A percentile compares a stretch with the other conserved stretches of the same genome.
Conservation (phyloP, 2,797 vertebrate genomes). For the Onychomys torridus region DNA sequence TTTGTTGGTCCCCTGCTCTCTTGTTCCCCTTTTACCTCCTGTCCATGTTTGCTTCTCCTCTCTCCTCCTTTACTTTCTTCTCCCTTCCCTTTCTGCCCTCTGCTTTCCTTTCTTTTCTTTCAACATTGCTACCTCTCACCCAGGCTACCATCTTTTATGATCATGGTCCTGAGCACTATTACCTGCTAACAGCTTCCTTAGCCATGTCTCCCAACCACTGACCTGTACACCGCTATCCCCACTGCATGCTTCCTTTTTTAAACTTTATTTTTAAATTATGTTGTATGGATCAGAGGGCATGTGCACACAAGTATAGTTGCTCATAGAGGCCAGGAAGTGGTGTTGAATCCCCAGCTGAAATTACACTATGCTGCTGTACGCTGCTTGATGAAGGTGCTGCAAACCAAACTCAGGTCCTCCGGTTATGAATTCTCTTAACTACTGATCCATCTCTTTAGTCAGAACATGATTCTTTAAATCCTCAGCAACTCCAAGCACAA, state of each 20-base stretch:
- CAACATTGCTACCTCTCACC: not conserved
- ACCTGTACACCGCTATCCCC: not conserved
- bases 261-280: not conserved
- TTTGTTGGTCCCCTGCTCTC: too few species aligned
- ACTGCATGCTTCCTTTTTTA: not conserved
- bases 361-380: not conserved
- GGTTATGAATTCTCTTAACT: not conserved
- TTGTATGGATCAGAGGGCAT: not conserved
- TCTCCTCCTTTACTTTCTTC: not conserved
- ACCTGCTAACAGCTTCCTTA: not conserved
- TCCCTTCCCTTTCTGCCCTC: not conserved
- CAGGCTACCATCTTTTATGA: not conserved
- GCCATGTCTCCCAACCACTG: not conserved
- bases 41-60: not conserved
- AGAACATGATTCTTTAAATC: not conserved
- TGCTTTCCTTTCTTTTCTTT: not conserved
- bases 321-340: not conserved
- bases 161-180: not conserved
- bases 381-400: too few species aligned
- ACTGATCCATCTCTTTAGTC: not conserved
- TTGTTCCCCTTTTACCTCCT: not conserved
- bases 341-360: not conserved
- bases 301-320: not conserved
- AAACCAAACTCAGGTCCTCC: not conserved
- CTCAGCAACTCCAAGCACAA: not conserved